A percentile compares a stretch with the other conserved stretches of the same genome.
These are phyloP conservation scores for Eunapius fragilis DNA, from an alignment of 37 sponge, comb jelly and placozoan species.

Conservation along the genomic window DNA sequence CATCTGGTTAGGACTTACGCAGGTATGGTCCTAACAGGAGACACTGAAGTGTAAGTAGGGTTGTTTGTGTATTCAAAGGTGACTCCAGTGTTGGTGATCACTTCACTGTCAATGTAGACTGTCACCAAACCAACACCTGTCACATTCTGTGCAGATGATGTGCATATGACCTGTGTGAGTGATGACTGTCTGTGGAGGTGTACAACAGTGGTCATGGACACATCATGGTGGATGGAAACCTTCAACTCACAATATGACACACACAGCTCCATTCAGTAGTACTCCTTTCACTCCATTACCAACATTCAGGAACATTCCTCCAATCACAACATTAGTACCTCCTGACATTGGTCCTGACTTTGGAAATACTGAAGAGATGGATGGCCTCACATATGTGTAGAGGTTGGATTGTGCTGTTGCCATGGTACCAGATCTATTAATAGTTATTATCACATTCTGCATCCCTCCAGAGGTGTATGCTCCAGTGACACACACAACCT, in stretches of 20 bases:
- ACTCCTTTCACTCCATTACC: slow-evolving; percentile 49
- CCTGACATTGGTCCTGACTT: slow-evolving; percentile 78
- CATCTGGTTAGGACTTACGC: slow-evolving; percentile 30
- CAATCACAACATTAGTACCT: slow-evolving; percentile 59
- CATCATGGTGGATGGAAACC: not conserved
- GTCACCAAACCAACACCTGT: slow-evolving; percentile 3
- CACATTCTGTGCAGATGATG: slow-evolving; percentile 6
- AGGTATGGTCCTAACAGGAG: slow-evolving; percentile 28
- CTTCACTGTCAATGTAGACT: slow-evolving; percentile 30
- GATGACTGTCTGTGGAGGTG: not conserved
- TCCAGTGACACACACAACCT: slow-evolving; percentile 36
- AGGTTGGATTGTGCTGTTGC: not conserved
- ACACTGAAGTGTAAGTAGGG: slow-evolving; percentile 36
- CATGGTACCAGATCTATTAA: not conserved
- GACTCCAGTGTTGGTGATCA: slow-evolving; percentile 3
- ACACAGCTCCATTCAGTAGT: slow-evolving; percentile 18
- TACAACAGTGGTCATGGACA: not conserved
- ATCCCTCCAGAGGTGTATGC: not conserved
- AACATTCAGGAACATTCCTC: slow-evolving; percentile 61
- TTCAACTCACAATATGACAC: slow-evolving; percentile 9
- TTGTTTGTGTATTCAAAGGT: slow-evolving; percentile 31
- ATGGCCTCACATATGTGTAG: slow-evolving; percentile 25
- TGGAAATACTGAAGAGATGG: slow-evolving; percentile 51
- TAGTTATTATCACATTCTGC: not conserved
- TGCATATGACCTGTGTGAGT: slow-evolving; percentile 15